Evolutionary conservation across 2,888 invertebrate genomes (phyloP).

Genomic region (Hemithea aestivaria): DNA sequence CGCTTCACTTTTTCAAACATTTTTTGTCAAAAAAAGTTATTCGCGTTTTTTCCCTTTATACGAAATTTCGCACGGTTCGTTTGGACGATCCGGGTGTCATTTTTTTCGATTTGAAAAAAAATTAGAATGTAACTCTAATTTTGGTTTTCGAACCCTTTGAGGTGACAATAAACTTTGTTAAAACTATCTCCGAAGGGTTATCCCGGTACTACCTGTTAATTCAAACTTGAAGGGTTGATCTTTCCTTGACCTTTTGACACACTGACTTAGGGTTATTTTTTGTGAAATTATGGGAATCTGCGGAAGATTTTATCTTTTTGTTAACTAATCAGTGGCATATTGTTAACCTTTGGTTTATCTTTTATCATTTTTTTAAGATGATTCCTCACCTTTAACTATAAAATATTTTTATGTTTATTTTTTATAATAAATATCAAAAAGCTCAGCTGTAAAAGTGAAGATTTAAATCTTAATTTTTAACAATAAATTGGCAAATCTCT

Average conservation of each 20-base stretch:
- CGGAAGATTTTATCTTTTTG: conserved; percentile 27
- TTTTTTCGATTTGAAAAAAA: conserved; percentile 60
- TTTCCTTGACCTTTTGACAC: conserved; percentile 63
- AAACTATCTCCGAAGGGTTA: conserved; percentile 51
- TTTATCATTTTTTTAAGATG: conserved; percentile 5
- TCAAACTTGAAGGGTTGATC: conserved; percentile 57
- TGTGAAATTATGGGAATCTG: conserved; percentile 47
- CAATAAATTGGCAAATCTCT: too few species aligned
- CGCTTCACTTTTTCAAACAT: conserved; percentile 44
- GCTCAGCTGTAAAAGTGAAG: too few species aligned
- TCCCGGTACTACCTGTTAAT: conserved; percentile 60
- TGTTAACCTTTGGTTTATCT: conserved; percentile 31
- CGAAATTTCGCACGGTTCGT: conserved; percentile 75
- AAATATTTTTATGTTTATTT: background rate
- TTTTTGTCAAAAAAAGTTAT: conserved; percentile 39
- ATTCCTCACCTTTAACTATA: conserved; percentile 5
- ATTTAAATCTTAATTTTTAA: too few species aligned
- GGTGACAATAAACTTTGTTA: conserved; percentile 48
- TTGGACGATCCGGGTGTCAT: conserved; percentile 54
- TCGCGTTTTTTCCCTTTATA: conserved; percentile 49
- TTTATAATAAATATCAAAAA: background rate
- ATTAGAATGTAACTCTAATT: conserved; percentile 74
- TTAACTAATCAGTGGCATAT: conserved; percentile 46
- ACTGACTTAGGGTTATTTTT: conserved; percentile 46
- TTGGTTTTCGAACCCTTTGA: conserved; percentile 62